Base-by-base conservation (phyloP, 2,888 invertebrate genomes). In the Drosophila tripunctata region DNA sequence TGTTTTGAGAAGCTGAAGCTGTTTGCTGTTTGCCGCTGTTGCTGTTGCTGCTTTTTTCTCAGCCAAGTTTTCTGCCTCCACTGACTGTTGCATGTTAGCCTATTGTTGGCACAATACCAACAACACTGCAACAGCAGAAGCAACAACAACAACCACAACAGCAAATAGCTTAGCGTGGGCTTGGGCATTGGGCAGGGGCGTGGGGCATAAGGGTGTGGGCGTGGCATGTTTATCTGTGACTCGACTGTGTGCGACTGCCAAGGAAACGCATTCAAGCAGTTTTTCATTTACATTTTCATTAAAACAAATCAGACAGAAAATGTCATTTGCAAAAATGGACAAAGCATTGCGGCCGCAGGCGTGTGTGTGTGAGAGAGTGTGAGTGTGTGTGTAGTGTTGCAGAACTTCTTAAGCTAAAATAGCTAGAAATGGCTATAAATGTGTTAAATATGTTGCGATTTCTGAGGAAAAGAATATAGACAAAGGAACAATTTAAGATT, bases 271-370 rank as follows among this genome's bases (percentile, higher is more conserved):
- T 83, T 83, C 83, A 80, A 78, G 69, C 78, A 71, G 80, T 73
- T 82, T 82, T 79, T 75, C 79, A 76, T 65, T 77, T 77, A 51
- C 82, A 82, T 73, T 73, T 73, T 73, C 75, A 75, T 81, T 82
- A 82, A 81, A 84, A 84, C 81, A 82, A 82, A 79, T 82, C 84
- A 82, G 75, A 81, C 81, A 75, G 81, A 78, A 82, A 82, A 81
- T 84, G 82, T 79, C 84, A 79, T 84, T 84, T 81, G 79, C 69
- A 78, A 77, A 66, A 64, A 64, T 71, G 66, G 58, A 75, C 79
- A 81, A 73, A 76, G 71, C 75, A 40, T 36, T 60, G 75, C 55
- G 56, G 65, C 83, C 80, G 71, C 78, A 57, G 83, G 80, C 80
- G 6, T 50, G 21, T 30, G 3, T n/a, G 3, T 22, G 5, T 21